A percentile compares a stretch with the other conserved stretches of the same genome.
Conservation (phyloP, 2,797 vertebrate genomes). For the Scyliorhinus canicula region DNA sequence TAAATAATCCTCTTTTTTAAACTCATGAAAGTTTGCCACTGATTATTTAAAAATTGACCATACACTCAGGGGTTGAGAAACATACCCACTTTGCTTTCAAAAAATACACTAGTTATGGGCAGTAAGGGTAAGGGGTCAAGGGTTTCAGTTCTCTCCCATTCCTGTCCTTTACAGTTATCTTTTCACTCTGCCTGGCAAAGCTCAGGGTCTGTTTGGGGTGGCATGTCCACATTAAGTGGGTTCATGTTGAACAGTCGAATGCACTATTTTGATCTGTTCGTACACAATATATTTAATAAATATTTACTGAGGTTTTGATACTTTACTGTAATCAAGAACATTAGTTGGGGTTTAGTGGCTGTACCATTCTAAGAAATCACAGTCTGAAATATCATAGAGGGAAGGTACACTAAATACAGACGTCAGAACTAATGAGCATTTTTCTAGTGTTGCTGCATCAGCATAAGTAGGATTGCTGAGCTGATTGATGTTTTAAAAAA, state of each 20-base stretch:
- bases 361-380: not conserved
- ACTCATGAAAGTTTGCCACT: no score
- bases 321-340: not conserved
- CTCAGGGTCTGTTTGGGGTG: not conserved
- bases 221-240: no score
- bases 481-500: not conserved
- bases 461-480: not conserved
- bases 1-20: no score
- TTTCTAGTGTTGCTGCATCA: not conserved
- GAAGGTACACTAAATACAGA: not conserved
- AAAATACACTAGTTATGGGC: no score
- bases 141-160: no score
- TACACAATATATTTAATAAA: not conserved
- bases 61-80: no score
- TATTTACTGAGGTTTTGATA: not conserved
- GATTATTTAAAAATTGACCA: no score
- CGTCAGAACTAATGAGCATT: not conserved
- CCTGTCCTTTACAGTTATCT: not conserved
- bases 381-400: not conserved
- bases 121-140: no score
- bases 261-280: not conserved
- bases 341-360: not conserved
- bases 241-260: not conserved
- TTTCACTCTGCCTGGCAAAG: not conserved
- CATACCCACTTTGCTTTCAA: no score